Conservation (phyloP, 1,140 invertebrate species). For the Orchesella cincta region DNA sequence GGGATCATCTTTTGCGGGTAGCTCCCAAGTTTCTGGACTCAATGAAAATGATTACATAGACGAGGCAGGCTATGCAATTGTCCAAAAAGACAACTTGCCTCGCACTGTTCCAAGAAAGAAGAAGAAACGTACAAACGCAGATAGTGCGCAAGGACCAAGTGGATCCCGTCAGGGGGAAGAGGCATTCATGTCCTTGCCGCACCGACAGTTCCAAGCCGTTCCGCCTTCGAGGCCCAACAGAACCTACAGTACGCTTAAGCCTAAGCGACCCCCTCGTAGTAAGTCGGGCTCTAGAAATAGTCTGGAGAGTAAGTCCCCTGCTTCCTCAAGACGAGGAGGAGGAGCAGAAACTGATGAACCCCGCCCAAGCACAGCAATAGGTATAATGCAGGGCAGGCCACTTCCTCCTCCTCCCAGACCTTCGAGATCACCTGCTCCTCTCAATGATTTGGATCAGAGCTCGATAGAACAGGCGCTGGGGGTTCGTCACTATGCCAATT, state of each 20-base stretch:
- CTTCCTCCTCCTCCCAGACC: constrained; percentile 48
- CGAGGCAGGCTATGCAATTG: constrained; percentile 47
- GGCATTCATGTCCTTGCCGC: constrained; percentile 46
- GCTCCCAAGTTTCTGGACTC: constrained; percentile 27
- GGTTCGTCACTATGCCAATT: constrained; percentile 48
- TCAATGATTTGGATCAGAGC: constrained; percentile 47
- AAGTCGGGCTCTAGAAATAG: constrained; percentile 3
- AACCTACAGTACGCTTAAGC: constrained; percentile 46
- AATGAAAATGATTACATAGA: constrained; percentile 43
- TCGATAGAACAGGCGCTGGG: constrained; percentile 36
- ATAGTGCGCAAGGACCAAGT: not conserved
- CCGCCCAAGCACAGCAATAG: constrained; percentile 44
- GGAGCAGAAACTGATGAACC: constrained; percentile 4
- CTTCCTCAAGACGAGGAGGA: not conserved
- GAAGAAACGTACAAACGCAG: constrained; percentile 24
- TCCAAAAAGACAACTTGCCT: constrained; percentile 44
- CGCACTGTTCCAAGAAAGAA: constrained; percentile 47
- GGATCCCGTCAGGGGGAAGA: not conserved
- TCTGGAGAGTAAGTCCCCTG: not conserved
- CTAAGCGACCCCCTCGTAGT: constrained; percentile 44
- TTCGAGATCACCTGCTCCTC: constrained; percentile 32
- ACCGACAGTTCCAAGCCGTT: constrained; percentile 44
- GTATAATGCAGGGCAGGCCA: constrained; percentile 47
- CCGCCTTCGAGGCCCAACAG: constrained; percentile 48
- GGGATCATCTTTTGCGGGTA: constrained; percentile 18